phyloP scores from a whole-genome alignment of 2,113 vertebrate genomes.

The Lamprotornis superbus region DNA sequence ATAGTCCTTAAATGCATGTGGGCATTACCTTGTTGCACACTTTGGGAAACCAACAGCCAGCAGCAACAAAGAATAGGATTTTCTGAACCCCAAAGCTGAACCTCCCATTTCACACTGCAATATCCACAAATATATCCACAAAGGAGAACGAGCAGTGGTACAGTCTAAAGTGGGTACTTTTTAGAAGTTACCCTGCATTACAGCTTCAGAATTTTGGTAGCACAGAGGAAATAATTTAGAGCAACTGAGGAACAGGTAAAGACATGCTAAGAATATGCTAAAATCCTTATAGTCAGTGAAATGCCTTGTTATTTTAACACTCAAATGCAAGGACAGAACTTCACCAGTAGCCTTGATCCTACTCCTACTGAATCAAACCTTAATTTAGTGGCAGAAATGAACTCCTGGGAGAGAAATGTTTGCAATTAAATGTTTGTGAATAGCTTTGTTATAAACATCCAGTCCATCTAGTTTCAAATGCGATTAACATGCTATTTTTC shows the following conservation, averaged over 20 bases:
- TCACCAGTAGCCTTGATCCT: not conserved
- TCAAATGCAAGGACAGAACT: not conserved
- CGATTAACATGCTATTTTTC: not conserved
- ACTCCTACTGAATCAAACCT: not conserved
- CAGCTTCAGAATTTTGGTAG: not conserved
- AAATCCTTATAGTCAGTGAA: not conserved
- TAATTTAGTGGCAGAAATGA: not conserved
- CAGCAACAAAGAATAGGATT: not conserved
- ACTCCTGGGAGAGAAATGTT: not conserved
- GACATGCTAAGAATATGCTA: not conserved
- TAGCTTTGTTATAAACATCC: not conserved
- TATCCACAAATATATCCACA: not conserved
- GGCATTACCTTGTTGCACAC: no score
- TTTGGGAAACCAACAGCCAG: not conserved
- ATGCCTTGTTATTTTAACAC: not conserved
- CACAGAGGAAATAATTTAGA: not conserved
- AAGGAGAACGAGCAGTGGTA: not conserved
- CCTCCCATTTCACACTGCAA: not conserved
- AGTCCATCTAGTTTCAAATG: not conserved
- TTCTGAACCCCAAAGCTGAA: not conserved
- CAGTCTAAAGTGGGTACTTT: not conserved
- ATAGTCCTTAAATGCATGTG: accelerated
- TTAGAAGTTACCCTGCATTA: not conserved
- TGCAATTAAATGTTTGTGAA: not conserved
- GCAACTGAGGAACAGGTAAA: not conserved